phyloP scores from a whole-genome alignment of 2,888 invertebrate genomes.

The Apamea sordens region DNA sequence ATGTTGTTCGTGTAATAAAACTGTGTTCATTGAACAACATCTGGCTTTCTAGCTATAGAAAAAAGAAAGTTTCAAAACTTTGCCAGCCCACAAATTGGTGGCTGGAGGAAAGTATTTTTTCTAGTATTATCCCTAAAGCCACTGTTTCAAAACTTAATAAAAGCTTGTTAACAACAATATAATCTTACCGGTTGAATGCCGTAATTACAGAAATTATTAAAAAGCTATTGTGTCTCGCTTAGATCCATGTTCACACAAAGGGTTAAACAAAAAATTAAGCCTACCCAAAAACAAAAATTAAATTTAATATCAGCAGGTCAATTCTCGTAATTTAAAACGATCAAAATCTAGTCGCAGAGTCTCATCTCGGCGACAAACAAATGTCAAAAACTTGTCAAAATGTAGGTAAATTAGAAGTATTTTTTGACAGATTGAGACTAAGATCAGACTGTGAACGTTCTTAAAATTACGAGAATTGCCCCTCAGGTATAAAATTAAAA shows the following conservation, averaged over 20 bases:
- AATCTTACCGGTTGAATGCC: not conserved
- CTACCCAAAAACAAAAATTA: not conserved
- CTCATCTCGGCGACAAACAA: too few species aligned
- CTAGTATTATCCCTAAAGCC: not conserved
- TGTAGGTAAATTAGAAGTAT: too few species aligned
- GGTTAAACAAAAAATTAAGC: not conserved
- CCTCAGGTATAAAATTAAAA: too few species aligned
- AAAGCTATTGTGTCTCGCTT: not conserved
- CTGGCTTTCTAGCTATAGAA: not conserved
- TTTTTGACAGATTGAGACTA: too few species aligned
- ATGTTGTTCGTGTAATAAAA: constrained; percentile 32
- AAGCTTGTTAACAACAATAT: not conserved
- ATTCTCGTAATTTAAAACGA: too few species aligned
- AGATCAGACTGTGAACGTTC: too few species aligned
- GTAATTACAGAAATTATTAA: not conserved
- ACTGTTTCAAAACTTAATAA: too few species aligned
- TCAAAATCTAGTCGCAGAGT: too few species aligned
- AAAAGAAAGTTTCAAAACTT: constrained; percentile 4
- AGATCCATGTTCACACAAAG: not conserved
- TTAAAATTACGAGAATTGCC: too few species aligned
- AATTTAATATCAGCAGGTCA: not conserved
- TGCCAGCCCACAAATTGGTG: constrained; percentile 17
- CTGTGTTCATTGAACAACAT: constrained; percentile 3
- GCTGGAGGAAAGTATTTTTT: not conserved
- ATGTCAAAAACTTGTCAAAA: too few species aligned